A percentile compares a stretch with the other conserved stretches of the same genome.
Conservation (phyloP, 2,113 vertebrate species). For the Sigmodon hispidus region DNA sequence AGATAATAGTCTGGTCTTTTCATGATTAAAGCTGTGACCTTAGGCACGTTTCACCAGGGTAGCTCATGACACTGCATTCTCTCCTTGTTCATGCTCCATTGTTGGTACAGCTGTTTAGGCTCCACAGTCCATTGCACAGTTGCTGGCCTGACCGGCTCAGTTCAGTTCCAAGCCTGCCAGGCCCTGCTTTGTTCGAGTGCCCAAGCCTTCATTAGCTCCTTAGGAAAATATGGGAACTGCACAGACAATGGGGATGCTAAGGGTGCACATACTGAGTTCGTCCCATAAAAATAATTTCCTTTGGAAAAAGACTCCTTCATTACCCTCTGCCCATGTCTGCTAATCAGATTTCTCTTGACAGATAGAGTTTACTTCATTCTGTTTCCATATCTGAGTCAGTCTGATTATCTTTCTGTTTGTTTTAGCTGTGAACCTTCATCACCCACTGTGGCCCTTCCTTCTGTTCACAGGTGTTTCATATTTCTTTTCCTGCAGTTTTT, state of each 20-base stretch:
- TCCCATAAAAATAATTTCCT: conserved; percentile 58
- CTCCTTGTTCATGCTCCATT: background rate
- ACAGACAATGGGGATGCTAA: background rate
- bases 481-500: conserved; percentile 37
- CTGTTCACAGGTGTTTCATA: conserved; percentile 57
- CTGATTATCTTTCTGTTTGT: conserved; percentile 69
- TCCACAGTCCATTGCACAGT: background rate
- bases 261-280: conserved; percentile 30
- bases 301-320: conserved; percentile 57
- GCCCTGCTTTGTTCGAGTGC: background rate
- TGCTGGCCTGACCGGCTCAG: background rate
- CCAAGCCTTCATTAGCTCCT: conserved; percentile 24
- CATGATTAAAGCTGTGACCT: background rate
- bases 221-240: conserved; percentile 24
- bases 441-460: conserved; percentile 64
- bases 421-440: conserved; percentile 60
- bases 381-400: conserved; percentile 68
- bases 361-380: conserved; percentile 68
- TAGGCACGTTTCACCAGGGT: background rate
- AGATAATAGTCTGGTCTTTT: conserved; percentile 3
- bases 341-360: conserved; percentile 52
- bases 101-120: background rate
- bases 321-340: conserved; percentile 9
- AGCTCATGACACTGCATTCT: background rate
- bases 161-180: background rate